phyloP scores from a whole-genome alignment of 2,113 vertebrate species.

The Oncorhynchus nerka region DNA sequence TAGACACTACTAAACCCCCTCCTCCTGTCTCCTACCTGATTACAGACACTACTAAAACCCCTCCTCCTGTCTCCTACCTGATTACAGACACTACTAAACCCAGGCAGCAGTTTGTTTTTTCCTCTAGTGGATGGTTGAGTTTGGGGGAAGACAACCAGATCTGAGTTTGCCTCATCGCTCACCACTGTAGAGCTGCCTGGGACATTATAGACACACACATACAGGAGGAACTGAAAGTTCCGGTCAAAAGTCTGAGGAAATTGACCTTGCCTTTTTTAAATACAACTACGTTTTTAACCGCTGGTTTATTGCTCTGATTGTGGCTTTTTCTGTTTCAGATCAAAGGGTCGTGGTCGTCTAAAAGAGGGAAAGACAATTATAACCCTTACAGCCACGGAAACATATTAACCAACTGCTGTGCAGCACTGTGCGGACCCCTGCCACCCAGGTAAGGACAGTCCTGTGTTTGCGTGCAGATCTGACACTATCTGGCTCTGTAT shows the following conservation, averaged over 20 bases:
- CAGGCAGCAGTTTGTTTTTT: too few relatives aligned
- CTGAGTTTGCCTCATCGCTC: background rate
- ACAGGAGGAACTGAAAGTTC: too few relatives aligned
- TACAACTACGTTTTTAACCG: background rate
- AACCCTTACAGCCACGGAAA: constrained; percentile 98
- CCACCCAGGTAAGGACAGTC: constrained; percentile 85
- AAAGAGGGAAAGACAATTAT: constrained; percentile 97
- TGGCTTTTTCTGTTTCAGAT: constrained; percentile 78
- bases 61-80: too few relatives aligned
- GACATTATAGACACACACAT: too few relatives aligned
- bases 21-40: too few relatives aligned
- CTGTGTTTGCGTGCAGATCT: constrained; percentile 42
- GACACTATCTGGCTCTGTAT: background rate
- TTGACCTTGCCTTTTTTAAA: background rate
- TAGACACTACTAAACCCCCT: too few relatives aligned
- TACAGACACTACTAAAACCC: too few relatives aligned
- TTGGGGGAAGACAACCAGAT: too few relatives aligned
- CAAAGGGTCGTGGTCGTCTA: constrained; percentile 98
- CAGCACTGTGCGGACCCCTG: constrained; percentile 93
- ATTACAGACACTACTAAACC: too few relatives aligned
- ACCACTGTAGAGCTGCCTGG: background rate
- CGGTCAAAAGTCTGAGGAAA: too few relatives aligned
- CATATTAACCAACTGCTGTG: constrained; percentile 94
- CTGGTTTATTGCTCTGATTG: background rate
- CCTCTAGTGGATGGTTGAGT: too few relatives aligned